Percentiles rank a stretch among this genome's conserved stretches.
Conservation (phyloP, 2,797 vertebrate species). For the Syngnathus rostellatus region DNA sequence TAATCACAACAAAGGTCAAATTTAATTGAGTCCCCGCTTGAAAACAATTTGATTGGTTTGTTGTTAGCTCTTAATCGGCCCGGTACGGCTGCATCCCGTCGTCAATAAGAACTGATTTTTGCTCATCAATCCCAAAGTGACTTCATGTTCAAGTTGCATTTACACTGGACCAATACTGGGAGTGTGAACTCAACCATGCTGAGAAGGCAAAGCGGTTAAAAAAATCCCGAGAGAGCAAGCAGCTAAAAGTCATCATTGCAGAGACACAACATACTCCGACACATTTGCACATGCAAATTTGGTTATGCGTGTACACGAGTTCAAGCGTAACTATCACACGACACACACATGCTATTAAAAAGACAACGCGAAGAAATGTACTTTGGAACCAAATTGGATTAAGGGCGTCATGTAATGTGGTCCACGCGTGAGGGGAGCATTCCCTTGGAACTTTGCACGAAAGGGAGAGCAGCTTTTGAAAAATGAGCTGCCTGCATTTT, state of each 20-base stretch:
- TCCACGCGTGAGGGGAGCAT: slow-evolving; percentile 30
- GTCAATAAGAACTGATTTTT: too few species aligned
- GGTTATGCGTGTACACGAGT: neutral
- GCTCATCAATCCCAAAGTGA: too few species aligned
- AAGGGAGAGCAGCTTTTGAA: slow-evolving; percentile 32
- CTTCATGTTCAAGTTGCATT: neutral
- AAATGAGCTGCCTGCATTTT: slow-evolving; percentile 43
- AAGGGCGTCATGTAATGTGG: slow-evolving; percentile 45
- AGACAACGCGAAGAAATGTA: slow-evolving; percentile 14
- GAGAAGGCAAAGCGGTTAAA: slow-evolving; percentile 51
- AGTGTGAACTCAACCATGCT: slow-evolving; percentile 44
- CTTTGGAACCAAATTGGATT: slow-evolving; percentile 52
- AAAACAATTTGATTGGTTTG: slow-evolving; percentile 10
- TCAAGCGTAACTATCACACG: neutral
- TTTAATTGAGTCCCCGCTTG: neutral
- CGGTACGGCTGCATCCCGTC: slow-evolving; percentile 18
- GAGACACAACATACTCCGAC: slow-evolving; percentile 50
- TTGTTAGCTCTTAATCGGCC: slow-evolving; percentile 37
- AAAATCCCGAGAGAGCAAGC: slow-evolving; percentile 44
- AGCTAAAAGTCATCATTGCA: slow-evolving; percentile 52
- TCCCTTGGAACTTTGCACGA: slow-evolving; percentile 38
- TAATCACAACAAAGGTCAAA: slow-evolving; percentile 30
- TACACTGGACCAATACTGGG: neutral
- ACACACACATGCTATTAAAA: slow-evolving; percentile 28
- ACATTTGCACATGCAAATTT: slow-evolving; percentile 31